Evolutionary conservation across 1,140 invertebrate species (phyloP).

Genomic region (Saxidomus purpurata): DNA sequence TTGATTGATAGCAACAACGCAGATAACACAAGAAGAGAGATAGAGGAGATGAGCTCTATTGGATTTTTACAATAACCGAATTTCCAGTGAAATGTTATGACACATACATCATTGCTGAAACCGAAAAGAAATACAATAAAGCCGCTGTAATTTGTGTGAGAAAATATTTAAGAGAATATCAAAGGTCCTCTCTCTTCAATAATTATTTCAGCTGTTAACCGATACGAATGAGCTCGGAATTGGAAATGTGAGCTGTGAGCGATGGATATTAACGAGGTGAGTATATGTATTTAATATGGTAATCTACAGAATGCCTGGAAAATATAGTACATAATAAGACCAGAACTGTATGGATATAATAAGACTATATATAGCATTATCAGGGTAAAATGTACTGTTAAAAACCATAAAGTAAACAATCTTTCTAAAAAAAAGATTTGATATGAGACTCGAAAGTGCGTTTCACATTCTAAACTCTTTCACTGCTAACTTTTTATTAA

Average conservation of each 20-base stretch:
- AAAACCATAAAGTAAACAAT: no score
- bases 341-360: no score
- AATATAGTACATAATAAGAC: no score
- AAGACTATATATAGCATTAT: no score
- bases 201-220: background rate
- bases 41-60: background rate
- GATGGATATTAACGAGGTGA: no score
- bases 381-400: no score
- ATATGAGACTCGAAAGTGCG: no score
- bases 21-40: background rate
- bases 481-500: no score
- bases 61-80: background rate
- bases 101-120: background rate
- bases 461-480: no score
- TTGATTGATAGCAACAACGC: background rate
- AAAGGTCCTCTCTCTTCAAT: background rate
- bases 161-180: background rate
- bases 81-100: background rate
- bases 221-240: background rate
- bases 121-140: background rate
- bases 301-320: no score
- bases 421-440: no score
- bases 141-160: background rate
- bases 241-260: background rate
- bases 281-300: no score